phyloP scores from a whole-genome alignment of 2,113 vertebrate genomes.

The Odocoileus virginianus region DNA sequence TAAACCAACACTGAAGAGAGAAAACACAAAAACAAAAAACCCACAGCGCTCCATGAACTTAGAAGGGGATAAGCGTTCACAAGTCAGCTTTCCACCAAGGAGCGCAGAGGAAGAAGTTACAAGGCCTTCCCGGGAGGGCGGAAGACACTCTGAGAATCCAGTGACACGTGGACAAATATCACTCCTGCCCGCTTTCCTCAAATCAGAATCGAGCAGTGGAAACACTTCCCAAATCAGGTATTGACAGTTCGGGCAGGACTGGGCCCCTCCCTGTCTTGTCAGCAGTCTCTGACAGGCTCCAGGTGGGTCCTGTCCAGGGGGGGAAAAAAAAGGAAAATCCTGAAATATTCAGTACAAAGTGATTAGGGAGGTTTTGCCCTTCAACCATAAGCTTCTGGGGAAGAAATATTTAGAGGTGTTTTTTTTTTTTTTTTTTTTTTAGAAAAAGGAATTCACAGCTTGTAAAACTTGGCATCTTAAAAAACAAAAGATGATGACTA shows the following conservation, averaged over 20 bases:
- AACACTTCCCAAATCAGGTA: conserved; percentile 64
- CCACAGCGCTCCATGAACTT: background rate
- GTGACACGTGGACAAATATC: conserved; percentile 73
- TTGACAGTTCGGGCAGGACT: conserved; percentile 51
- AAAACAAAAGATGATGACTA: background rate
- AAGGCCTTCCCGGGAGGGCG: conserved; percentile 52
- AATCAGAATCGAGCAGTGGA: conserved; percentile 42
- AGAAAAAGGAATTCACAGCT: conserved; percentile 19
- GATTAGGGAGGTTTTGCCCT: conserved; percentile 56
- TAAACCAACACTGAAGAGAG: background rate
- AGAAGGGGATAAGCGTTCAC: background rate
- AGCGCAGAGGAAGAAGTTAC: conserved; percentile 61
- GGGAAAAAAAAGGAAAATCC: conserved; percentile 10
- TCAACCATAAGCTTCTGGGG: conserved; percentile 38
- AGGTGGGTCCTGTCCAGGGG: conserved; percentile 69
- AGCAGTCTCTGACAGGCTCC: conserved; percentile 67
- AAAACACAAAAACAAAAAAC: background rate
- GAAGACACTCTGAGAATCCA: conserved; percentile 59
- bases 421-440: background rate
- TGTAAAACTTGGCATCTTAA: conserved; percentile 22
- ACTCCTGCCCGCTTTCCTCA: conserved; percentile 67
- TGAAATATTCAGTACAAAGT: conserved; percentile 64
- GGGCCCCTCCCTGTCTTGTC: conserved; percentile 70
- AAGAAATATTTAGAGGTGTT: background rate
- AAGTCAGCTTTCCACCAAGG: background rate